phyloP scores from a whole-genome alignment of 2,113 vertebrate species.

The Myodes glareolus region DNA sequence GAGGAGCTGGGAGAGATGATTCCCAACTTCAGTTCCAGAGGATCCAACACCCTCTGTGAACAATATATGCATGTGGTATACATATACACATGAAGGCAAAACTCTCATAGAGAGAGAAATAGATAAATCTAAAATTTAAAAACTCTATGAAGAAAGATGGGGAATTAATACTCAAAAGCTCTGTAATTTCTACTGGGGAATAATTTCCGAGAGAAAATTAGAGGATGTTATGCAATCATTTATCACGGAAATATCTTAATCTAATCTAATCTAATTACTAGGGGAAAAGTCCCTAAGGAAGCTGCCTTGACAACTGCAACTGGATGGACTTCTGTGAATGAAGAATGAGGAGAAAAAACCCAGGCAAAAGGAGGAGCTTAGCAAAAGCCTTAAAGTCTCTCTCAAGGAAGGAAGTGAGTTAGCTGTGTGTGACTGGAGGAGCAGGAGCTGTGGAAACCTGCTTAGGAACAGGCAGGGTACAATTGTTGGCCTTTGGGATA shows the following conservation, averaged over 20 bases:
- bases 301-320: neutral
- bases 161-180: slow-evolving; percentile 15
- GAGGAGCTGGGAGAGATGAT: neutral
- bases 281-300: slow-evolving; percentile 10
- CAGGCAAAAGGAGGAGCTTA: neutral
- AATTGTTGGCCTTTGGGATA: neutral
- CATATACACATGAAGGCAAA: neutral
- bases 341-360: neutral
- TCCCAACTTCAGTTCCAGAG: neutral
- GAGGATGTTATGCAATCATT: slow-evolving; percentile 5
- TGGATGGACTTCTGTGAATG: neutral
- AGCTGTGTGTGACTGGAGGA: neutral
- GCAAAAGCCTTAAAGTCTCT: neutral
- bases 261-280: neutral
- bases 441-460: neutral
- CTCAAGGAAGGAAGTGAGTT: neutral
- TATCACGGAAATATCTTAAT: slow-evolving; percentile 53
- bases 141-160: neutral
- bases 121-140: neutral
- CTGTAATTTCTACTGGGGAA: slow-evolving; percentile 33
- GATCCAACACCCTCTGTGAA: neutral
- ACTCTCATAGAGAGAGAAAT: neutral
- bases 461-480: neutral
- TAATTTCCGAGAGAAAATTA: slow-evolving; percentile 51
- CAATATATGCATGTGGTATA: neutral